Base-by-base conservation (phyloP, 2,888 invertebrate genomes). In the Blastobasis adustella region DNA sequence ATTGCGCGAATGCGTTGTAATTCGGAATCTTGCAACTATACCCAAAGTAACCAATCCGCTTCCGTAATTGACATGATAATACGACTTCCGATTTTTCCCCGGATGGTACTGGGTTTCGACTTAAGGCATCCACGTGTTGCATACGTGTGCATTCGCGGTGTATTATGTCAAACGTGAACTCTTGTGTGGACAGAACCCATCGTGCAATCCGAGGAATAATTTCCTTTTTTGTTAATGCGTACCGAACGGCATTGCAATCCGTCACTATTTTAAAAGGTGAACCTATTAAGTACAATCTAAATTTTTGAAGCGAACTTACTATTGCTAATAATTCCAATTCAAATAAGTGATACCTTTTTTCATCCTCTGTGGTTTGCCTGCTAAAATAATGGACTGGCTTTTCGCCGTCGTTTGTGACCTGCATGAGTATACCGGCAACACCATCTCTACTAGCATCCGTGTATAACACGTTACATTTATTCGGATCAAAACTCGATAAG, bases 241-340 rank as follows among this genome's bases (percentile, higher is more conserved):
- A n/a, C n/a, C n/a, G n/a, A n/a, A n/a, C n/a, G n/a, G n/a, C n/a
- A 62, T 54, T 62, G 47, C 67, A 67, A 39, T 60, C 61, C 4
- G 64, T 61, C 5, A 58, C 49, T 5, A 61, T 56, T 44, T 48
- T 54, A 46, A 63, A 63, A 5, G 43, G 5, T 1, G 47, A 10
- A 40, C 75, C 58, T 50, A 60, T 44, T 1, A 77, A 44, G 49
- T 75, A 78, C 1, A 59, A 53, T 9, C 73, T 52, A 54, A 78
- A 75, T 51, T 67, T 63, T 44, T 66, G 49, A 1, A 58, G 47
- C 0, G 53, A 36, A 39, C 58, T 64, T 0, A 76, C 66, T 0
- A 78, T 58, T 0, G 79, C 79, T 37, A 80, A 55, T 0, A 66
- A 54, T 51, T 80, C 77, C 6, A 73, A 50, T 49, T 83, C 77